Base-by-base conservation (phyloP, 1,140 invertebrate genomes). In the Mya arenaria region DNA sequence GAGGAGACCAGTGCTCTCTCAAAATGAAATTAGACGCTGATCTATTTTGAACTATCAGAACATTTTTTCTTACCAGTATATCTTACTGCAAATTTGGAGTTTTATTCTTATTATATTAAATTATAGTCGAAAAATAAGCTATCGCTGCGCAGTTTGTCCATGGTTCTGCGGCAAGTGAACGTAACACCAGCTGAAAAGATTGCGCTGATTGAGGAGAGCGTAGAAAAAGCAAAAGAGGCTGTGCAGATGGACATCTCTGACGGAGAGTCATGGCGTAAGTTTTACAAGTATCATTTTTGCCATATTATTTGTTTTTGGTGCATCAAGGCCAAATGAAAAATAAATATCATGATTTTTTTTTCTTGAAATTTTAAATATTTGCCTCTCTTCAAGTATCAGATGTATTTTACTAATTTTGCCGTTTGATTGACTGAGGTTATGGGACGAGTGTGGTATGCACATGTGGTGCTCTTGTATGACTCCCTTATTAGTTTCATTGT, bases 181-280 rank as follows among this genome's bases (percentile, higher is more conserved):
- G 90, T 93, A 8, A 93, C 90, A 28, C 89, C 90, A 25, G 94
- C 94, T 69, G 95, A 97, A 88, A 93, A 94, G 77, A 91, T 94
- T 34, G 93, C 95, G 78, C 95, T 95, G 86, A 94, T 97, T 37
- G 94, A 96, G 77, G 94, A 95, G 88, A 94, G 97, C 85, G 94
- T 98, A 2, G 95, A 95, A 63, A 94, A 96, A 87, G 97, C 97
- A 0, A 97, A 97, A 91, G 96, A 97, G 89, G 96, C 97, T 19
- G 95, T 98, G 1, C 94, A 96, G 77, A 89, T 97, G 19, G 96
- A 98, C 90, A 94, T 96, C 23, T 95, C 95, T 66, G 97, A 98
- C 94, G 97, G 97, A 19, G 93, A 94, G 19, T 98, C 97, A 0
- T 98, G 97, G 97, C 91, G 94, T 92, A 84, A 60, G 91, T 84